phyloP scores from a whole-genome alignment of 2,113 vertebrate species.

The Clarias batrachus region DNA sequence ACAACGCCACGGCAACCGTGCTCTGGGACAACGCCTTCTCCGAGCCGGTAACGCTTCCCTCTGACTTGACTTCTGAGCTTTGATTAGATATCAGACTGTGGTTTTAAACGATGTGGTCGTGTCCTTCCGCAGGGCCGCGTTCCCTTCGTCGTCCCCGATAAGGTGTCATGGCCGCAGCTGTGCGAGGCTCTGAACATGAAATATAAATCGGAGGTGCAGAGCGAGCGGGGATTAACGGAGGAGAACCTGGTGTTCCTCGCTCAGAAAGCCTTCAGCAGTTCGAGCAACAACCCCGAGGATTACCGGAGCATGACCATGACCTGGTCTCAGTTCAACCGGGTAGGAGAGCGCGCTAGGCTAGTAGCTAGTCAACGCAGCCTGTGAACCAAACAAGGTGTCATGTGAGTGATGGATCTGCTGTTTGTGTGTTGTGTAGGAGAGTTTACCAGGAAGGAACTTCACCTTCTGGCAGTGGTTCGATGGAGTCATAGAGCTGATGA shows the following conservation, averaged over 20 bases:
- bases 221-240: conserved; percentile 83
- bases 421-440: conserved; percentile 75
- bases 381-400: neutral
- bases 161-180: conserved; percentile 85
- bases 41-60: conserved; percentile 78
- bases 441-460: conserved; percentile 89
- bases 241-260: conserved; percentile 90
- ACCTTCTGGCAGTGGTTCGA: conserved; percentile 99
- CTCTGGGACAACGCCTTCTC: conserved; percentile 96
- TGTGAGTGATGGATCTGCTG: neutral
- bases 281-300: conserved; percentile 82
- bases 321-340: conserved; percentile 91
- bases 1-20: conserved; percentile 91
- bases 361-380: neutral
- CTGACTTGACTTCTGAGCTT: neutral
- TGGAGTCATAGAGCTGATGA: conserved; percentile 93
- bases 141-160: conserved; percentile 88
- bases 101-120: neutral
- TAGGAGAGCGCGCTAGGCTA: conserved; percentile 46
- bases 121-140: conserved; percentile 79
- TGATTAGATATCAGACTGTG: neutral
- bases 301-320: conserved; percentile 86
- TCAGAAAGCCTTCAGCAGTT: conserved; percentile 89
- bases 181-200: conserved; percentile 92
- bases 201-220: conserved; percentile 92